These are phyloP conservation scores for Lapara coniferarum DNA, from an alignment of 2,888 invertebrate species.

Conservation along the genomic window DNA sequence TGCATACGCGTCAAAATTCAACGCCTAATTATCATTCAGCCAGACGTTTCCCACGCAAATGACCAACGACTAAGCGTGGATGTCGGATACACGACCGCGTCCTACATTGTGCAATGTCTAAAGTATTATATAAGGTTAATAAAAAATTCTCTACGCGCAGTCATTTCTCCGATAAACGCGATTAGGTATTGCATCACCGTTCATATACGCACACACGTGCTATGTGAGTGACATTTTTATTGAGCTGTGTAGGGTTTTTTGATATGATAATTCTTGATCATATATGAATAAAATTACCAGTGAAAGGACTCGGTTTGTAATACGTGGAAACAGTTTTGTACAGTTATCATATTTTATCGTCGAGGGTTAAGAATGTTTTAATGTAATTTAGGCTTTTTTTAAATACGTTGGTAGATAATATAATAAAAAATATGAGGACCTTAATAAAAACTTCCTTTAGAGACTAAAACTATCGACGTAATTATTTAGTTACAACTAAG, in stretches of 20 bases:
- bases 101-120: constrained; percentile 44
- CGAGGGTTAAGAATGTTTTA: no score
- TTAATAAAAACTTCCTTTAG: no score
- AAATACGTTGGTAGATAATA: no score
- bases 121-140: constrained; percentile 36
- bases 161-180: constrained; percentile 73
- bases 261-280: not conserved
- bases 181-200: constrained; percentile 74
- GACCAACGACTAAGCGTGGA: not conserved
- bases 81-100: constrained; percentile 29
- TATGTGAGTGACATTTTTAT: constrained; percentile 24
- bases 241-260: not conserved
- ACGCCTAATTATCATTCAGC: not conserved
- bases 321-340: no score
- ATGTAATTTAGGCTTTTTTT: no score
- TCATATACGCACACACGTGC: constrained; percentile 36
- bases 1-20: constrained; percentile 23
- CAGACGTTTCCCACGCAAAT: constrained; percentile 21
- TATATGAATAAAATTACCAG: no score
- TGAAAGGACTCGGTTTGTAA: no score
- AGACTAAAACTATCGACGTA: no score
- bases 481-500: no score
- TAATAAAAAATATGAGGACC: no score
- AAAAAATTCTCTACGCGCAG: constrained; percentile 68
- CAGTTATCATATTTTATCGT: no score